Evolutionary conservation across 64 coral and sea anemone genomes (phyloP), one percentile per base, ranked within the genome.

Genomic region (Dendronephthya gigantea): DNA sequence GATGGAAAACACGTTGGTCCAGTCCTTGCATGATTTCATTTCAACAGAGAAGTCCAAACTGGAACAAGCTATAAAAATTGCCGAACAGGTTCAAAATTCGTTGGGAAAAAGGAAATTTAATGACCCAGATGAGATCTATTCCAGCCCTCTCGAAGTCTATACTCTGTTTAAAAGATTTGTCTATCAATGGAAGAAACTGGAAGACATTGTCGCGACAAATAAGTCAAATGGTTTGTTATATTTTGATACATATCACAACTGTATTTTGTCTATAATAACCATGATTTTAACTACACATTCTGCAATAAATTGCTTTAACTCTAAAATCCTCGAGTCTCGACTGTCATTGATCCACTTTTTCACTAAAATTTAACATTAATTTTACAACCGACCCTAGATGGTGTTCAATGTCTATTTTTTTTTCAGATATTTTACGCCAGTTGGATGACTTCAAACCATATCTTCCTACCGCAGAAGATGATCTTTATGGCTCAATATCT

Each of bases 401-500:
- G 4, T 45, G 58, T 66, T 66, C 29, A 66, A 15, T 66, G 58
- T 66, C 37, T 38, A 79, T 79, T 23, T 22, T 62, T n/a, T n/a
- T 62, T 62, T 23, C 25, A 79, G 72, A 79, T 33, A 36, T 79
- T 0, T 9, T 79, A 29, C 30, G 17, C 13, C 7, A 79, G 36
- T 39, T 79, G 0, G 32, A 79, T 0, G 72, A 36, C 32, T 39
- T 36, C 29, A 29, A 39, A 19, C 72, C 72, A 39, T 79, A 79
- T 38, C 82, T 93, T 35, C 89, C 89, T 17, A 91, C 90, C 31
- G 55, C 83, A 19, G 40, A 48, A 16, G 84, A 93, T 7, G 94
- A 97, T 47, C 83, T 96, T 2, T 40, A 85, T 17, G 94, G 94
- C 0, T 89, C 94, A 2, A 90, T 96, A 13, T 89, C 94, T 1